Evolutionary conservation across 2,888 invertebrate genomes (phyloP), one percentile per base, ranked within the genome.

Genomic region (Steinernema carpocapsae): DNA sequence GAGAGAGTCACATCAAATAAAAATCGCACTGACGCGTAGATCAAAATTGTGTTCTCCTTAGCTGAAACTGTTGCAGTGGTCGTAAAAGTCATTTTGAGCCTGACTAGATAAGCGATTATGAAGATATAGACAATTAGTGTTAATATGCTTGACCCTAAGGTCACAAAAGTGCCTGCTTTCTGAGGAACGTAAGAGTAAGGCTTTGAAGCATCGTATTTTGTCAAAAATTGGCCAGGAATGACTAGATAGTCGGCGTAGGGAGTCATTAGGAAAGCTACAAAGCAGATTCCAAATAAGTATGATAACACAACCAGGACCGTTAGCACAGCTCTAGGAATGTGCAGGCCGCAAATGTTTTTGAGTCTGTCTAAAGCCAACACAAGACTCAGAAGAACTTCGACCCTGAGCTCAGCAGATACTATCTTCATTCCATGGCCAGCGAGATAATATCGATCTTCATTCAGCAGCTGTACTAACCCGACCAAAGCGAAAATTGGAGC

Each of bases 301-400:
- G 64, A 1, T 3, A 37, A 14, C 10, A 19, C 17, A 2, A 64
- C 4, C 1, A 64, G 64, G 7, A 26, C 64, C 64, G 6, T 56
- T 7, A 24, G 56, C 6, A 56, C 56, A 3, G 6, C 3, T 26
- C 2, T 7, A 12, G 56, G 26, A 56, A 24, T 24, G 26, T 26
- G 22, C 26, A 56, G 26, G 4, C 19, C 10, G 64, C 64, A 64
- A 10, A 64, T 64, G 7, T 32, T 64, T n/a, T n/a, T 64, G 12
- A 64, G 29, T 17, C 64, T 64, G 32, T 64, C 32, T 32, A 64
- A 32, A 14, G 64, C 64, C 10, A 64, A 17, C 1, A 64, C 64
- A 4, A 64, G 32, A 32, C 64, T 64, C 10, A 64, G 64, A 1
- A 64, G 1, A 29, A 17, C 64, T 37, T 64, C 64, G 12, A 64